Percentiles rank a stretch among this genome's conserved stretches.
Evolutionary conservation across 2,888 invertebrate genomes (phyloP).

Genomic region (Zelleria hepariella): DNA sequence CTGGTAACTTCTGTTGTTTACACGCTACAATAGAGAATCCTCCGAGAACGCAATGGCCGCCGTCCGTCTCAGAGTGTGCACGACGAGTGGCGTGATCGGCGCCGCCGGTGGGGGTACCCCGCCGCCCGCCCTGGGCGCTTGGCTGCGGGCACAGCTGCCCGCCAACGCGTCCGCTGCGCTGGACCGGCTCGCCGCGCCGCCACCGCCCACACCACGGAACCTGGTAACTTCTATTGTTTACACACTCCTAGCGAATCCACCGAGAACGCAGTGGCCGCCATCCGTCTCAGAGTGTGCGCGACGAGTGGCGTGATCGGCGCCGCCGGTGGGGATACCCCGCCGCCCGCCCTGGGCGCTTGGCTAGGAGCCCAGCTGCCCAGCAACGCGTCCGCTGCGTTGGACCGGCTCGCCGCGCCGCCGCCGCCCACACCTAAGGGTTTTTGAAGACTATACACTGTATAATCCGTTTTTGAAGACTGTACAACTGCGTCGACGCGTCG

Average conservation of each 20-base stretch:
- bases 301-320: conserved; percentile 2
- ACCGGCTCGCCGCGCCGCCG: conserved; percentile 41
- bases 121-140: conserved; percentile 45
- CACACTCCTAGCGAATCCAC: too few relatives aligned
- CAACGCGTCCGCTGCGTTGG: conserved; percentile 31
- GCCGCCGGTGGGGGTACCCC: conserved; percentile 27
- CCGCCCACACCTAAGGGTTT: conserved; percentile 38
- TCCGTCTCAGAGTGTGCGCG: conserved; percentile 42
- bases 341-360: conserved; percentile 26
- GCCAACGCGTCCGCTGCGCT: conserved; percentile 41
- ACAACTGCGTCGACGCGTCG: too few relatives aligned
- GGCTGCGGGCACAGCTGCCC: conserved; percentile 53
- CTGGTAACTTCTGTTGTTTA: too few relatives aligned
- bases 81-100: not conserved
- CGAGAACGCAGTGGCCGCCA: conserved; percentile 38
- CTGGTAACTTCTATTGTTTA: too few relatives aligned
- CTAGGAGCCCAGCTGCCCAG: not conserved
- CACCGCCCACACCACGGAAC: conserved; percentile 39
- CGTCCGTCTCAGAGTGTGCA: conserved; percentile 45
- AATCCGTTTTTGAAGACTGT: too few relatives aligned
- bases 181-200: conserved; percentile 39
- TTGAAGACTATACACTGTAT: too few relatives aligned
- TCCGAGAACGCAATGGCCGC: conserved; percentile 39
- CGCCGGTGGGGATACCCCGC: conserved; percentile 18
- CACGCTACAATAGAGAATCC: too few relatives aligned